phyloP scores from a whole-genome alignment of 2,797 vertebrate species.

The Serranus cabrilla region DNA sequence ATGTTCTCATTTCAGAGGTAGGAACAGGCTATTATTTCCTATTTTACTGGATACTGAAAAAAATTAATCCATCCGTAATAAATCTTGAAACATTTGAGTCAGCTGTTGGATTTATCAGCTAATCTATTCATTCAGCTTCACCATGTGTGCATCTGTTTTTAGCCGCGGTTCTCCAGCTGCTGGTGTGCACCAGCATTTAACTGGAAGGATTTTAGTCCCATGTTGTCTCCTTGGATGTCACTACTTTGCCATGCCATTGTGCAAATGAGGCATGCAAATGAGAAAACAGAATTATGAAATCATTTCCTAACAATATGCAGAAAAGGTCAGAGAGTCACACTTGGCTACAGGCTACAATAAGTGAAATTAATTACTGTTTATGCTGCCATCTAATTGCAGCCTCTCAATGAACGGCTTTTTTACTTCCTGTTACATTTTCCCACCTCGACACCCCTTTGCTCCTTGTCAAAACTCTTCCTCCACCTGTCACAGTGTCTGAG shows the following conservation, averaged over 20 bases:
- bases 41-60: not conserved
- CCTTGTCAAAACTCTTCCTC: conserved; percentile 82
- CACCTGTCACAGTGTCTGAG: conserved; percentile 78
- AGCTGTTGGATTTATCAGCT: conserved; percentile 6
- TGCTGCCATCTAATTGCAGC: conserved; percentile 69
- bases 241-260: conserved; percentile 33
- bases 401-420: conserved; percentile 30
- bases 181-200: conserved; percentile 8
- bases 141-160: not conserved
- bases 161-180: conserved; percentile 29
- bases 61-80: not conserved
- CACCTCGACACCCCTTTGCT: conserved; percentile 70
- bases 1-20: not conserved
- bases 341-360: conserved; percentile 62
- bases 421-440: conserved; percentile 33
- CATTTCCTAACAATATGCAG: conserved; percentile 42
- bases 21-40: not conserved
- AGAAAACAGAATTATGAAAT: conserved; percentile 52
- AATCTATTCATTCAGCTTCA: not conserved
- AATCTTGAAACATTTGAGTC: not conserved
- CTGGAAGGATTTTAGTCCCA: conserved; percentile 18
- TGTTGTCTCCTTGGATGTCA: conserved; percentile 56
- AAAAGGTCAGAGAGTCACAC: conserved; percentile 47
- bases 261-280: conserved; percentile 65
- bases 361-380: conserved; percentile 75